A percentile compares a stretch with the other conserved stretches of the same genome.
These are phyloP conservation scores for Lepeophtheirus nordmannii DNA, from an alignment of 2,888 invertebrate genomes.

Conservation along the genomic window DNA sequence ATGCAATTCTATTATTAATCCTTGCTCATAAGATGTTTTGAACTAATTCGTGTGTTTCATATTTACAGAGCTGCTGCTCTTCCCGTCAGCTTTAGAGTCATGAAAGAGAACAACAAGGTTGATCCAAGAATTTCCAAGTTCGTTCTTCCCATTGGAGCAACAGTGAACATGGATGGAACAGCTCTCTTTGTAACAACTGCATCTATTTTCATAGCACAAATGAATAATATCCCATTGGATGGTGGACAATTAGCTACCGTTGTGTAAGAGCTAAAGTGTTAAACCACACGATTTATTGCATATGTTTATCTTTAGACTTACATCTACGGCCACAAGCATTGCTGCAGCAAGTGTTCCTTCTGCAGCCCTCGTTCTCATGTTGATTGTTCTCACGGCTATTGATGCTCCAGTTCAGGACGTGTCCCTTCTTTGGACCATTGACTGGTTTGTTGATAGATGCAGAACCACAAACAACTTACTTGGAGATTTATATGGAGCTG, in stretches of 20 bases:
- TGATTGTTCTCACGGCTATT: slow-evolving; percentile 64
- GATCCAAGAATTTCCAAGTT: slow-evolving; percentile 69
- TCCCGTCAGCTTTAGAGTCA: slow-evolving; percentile 67
- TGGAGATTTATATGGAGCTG: slow-evolving; percentile 72
- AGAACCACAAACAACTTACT: slow-evolving; percentile 74
- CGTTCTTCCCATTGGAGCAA: slow-evolving; percentile 75
- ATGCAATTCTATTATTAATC: no score
- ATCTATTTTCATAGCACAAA: slow-evolving; percentile 68
- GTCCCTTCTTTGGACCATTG: slow-evolving; percentile 64
- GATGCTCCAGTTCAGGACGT: slow-evolving; percentile 67
- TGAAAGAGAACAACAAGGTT: slow-evolving; percentile 65
- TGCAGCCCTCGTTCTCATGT: slow-evolving; percentile 61
- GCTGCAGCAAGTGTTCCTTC: slow-evolving; percentile 75
- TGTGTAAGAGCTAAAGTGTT: slow-evolving; percentile 46
- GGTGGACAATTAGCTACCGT: slow-evolving; percentile 72
- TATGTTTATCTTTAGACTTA: slow-evolving; percentile 42
- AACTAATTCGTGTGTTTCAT: no score
- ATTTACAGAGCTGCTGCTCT: slow-evolving; percentile 61
- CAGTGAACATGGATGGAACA: slow-evolving; percentile 83
- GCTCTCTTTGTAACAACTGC: slow-evolving; percentile 75
- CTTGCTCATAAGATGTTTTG: no score
- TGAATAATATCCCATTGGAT: slow-evolving; percentile 62
- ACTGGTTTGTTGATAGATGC: slow-evolving; percentile 76
- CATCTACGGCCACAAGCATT: slow-evolving; percentile 70
- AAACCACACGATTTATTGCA: background rate